phyloP scores from a whole-genome alignment of 2,888 invertebrate species.

The Parnassius apollo region DNA sequence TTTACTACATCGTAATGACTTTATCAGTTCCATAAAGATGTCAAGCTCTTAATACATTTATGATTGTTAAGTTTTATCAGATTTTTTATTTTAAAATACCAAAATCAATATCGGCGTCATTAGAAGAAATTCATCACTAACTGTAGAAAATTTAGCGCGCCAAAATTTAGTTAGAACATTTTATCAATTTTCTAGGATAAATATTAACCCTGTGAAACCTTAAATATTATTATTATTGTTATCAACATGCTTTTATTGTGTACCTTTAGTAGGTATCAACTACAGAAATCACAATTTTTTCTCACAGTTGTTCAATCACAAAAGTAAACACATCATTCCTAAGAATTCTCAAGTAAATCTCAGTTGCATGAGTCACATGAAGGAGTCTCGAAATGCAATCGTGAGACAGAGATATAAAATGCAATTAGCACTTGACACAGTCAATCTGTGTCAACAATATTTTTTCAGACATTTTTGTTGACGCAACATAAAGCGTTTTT shows the following conservation, averaged over 20 bases:
- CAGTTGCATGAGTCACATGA: slow-evolving; percentile 40
- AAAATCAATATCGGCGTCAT: no score
- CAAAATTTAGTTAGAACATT: no score
- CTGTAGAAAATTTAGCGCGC: no score
- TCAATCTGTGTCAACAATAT: slow-evolving; percentile 36
- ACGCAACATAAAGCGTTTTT: slow-evolving; percentile 19
- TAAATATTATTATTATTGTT: no score
- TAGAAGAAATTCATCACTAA: no score
- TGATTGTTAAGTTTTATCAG: not conserved
- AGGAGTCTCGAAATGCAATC: slow-evolving; percentile 33
- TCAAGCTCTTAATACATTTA: not conserved
- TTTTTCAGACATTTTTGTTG: slow-evolving; percentile 19
- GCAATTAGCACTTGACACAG: slow-evolving; percentile 22
- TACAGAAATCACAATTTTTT: no score
- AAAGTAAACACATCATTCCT: slow-evolving; percentile 34
- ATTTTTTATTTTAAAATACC: no score
- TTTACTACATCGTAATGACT: slow-evolving; percentile 5
- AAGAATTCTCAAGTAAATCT: slow-evolving; percentile 12
- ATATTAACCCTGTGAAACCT: no score
- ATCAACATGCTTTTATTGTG: no score
- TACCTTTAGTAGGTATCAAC: no score
- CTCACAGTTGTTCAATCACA: not conserved
- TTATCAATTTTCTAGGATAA: no score
- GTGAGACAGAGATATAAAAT: slow-evolving; percentile 30
- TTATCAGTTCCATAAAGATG: not conserved